These are phyloP conservation scores for Ischnus inquisitorius DNA, from an alignment of 2,888 invertebrate species.

Conservation along the genomic window DNA sequence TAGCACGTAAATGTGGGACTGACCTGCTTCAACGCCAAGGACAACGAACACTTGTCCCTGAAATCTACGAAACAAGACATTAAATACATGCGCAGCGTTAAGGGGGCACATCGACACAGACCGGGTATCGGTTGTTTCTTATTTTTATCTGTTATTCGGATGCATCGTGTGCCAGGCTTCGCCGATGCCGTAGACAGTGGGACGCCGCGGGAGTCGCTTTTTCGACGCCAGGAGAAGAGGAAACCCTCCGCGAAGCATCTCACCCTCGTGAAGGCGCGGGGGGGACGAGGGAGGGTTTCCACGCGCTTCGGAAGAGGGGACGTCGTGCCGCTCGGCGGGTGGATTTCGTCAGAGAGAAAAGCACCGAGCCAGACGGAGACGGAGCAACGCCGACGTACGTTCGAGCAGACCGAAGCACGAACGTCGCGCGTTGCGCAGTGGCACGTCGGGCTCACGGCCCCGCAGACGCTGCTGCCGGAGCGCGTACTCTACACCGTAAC, in stretches of 20 bases:
- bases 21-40: not conserved
- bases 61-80: not conserved
- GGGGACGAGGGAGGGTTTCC: too few species aligned
- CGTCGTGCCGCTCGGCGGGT: not conserved
- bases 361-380: not conserved
- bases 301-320: too few species aligned
- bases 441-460: constrained; percentile 68
- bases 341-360: constrained; percentile 6
- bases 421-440: constrained; percentile 71
- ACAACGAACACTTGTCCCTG: not conserved
- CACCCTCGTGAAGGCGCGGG: not conserved
- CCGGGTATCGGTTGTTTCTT: not conserved
- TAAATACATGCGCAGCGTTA: not conserved
- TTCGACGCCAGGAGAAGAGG: constrained; percentile 33
- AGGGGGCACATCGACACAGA: too few species aligned
- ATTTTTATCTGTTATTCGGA: not conserved
- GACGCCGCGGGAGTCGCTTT: constrained; percentile 36
- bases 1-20: not conserved
- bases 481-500: constrained; percentile 43
- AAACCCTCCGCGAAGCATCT: too few species aligned
- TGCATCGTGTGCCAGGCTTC: not conserved
- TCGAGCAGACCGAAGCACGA: constrained; percentile 50
- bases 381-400: constrained; percentile 35
- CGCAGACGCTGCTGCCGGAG: constrained; percentile 61
- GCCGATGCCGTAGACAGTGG: constrained; percentile 17